These are phyloP conservation scores for Zeugodacus cucurbitae DNA, from an alignment of 1,140 invertebrate genomes.

Conservation along the genomic window DNA sequence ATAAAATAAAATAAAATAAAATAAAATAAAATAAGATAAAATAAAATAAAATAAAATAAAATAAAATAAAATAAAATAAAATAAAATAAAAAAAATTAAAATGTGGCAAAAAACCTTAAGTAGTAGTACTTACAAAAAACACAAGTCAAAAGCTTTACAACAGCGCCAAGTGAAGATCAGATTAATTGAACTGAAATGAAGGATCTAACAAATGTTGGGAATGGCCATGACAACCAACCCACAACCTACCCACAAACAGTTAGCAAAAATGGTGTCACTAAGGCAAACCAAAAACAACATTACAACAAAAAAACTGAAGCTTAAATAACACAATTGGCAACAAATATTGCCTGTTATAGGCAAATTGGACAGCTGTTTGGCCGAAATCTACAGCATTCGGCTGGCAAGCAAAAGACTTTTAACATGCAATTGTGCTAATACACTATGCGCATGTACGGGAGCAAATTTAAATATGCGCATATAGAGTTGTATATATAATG, in stretches of 20 bases:
- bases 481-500: too few relatives aligned
- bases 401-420: background rate
- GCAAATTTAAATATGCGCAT: too few relatives aligned
- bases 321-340: background rate
- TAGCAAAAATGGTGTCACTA: background rate
- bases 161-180: background rate
- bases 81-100: background rate
- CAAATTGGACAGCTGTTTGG: background rate
- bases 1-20: background rate
- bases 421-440: background rate
- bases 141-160: too few relatives aligned
- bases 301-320: background rate
- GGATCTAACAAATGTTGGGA: background rate
- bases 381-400: background rate
- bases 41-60: background rate
- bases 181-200: background rate
- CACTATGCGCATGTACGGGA: background rate
- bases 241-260: background rate
- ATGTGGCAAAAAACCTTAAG: too few relatives aligned
- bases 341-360: background rate
- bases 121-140: too few relatives aligned
- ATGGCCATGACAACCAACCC: background rate
- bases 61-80: background rate
- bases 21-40: too few relatives aligned
- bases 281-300: background rate